These are phyloP conservation scores for Ctenodactylus gundi DNA, from an alignment of 2,113 vertebrate genomes.

Conservation along the genomic window DNA sequence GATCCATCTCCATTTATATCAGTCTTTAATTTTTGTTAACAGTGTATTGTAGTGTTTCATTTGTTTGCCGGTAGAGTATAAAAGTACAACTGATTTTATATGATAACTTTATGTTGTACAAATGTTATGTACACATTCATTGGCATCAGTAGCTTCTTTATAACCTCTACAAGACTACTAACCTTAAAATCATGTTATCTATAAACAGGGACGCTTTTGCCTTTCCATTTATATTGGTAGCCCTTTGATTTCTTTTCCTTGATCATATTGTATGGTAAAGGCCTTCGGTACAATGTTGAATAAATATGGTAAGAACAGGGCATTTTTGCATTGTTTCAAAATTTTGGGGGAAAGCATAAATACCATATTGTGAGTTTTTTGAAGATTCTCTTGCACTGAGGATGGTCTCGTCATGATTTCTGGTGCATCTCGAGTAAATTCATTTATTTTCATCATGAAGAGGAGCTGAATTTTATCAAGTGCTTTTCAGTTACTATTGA, in stretches of 20 bases:
- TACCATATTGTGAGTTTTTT: neutral
- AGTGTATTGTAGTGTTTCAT: neutral
- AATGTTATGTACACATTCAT: neutral
- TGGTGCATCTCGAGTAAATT: neutral
- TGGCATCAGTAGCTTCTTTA: neutral
- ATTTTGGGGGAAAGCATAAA: neutral
- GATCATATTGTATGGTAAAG: neutral
- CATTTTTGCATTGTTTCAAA: neutral
- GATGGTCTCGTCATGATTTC: neutral
- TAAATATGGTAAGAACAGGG: neutral
- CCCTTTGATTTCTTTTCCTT: constrained; percentile 25
- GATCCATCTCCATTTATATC: neutral
- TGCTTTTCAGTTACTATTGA: neutral
- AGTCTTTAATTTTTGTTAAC: constrained; percentile 3
- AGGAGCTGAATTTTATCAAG: constrained; percentile 8
- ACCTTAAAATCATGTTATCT: neutral
- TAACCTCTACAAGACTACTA: neutral
- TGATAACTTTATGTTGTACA: neutral
- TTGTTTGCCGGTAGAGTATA: neutral
- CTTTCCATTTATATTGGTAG: neutral
- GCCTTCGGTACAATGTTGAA: neutral
- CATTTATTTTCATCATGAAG: constrained; percentile 22
- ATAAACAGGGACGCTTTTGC: neutral
- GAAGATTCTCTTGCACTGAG: neutral
- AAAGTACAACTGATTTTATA: constrained; percentile 4